Percentiles rank a stretch among this genome's conserved stretches.
phyloP scores from a whole-genome alignment of 1,140 invertebrate species.

The Yoshiicerus persimilis region DNA sequence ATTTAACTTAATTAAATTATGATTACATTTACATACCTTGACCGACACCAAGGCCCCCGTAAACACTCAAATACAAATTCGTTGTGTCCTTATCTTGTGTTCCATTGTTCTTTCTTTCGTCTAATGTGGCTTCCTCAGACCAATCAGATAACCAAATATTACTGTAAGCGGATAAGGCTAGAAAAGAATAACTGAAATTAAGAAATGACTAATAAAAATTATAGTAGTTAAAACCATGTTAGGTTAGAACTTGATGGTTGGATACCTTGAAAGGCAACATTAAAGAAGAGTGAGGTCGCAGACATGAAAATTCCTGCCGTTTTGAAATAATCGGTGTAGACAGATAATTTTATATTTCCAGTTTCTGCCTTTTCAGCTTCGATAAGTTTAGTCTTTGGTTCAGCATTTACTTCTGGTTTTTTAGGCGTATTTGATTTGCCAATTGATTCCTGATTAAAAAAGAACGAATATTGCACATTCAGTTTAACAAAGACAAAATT shows the following conservation, averaged over 20 bases:
- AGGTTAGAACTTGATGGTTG: no score
- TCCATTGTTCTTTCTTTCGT: constrained; percentile 45
- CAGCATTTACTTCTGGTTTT: background rate
- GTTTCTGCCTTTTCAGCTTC: constrained; percentile 43
- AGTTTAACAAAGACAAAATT: background rate
- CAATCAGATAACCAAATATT: constrained; percentile 49
- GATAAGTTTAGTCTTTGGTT: constrained; percentile 23
- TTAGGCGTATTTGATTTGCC: background rate
- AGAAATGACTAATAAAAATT: background rate
- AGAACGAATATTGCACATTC: background rate
- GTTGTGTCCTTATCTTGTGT: background rate
- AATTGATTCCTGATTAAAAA: background rate
- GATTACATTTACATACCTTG: no score
- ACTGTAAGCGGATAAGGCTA: constrained; percentile 37
- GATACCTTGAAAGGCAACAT: background rate
- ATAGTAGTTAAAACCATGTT: background rate
- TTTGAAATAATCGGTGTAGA: constrained; percentile 44
- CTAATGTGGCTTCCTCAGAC: constrained; percentile 15
- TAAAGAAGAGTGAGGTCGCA: background rate
- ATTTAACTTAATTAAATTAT: no score
- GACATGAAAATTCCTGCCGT: background rate
- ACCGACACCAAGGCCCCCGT: constrained; percentile 1
- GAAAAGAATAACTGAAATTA: background rate
- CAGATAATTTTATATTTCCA: constrained; percentile 39
- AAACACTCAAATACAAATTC: background rate